phyloP scores from a whole-genome alignment of 2,113 vertebrate genomes.

The Serilophus lunatus region DNA sequence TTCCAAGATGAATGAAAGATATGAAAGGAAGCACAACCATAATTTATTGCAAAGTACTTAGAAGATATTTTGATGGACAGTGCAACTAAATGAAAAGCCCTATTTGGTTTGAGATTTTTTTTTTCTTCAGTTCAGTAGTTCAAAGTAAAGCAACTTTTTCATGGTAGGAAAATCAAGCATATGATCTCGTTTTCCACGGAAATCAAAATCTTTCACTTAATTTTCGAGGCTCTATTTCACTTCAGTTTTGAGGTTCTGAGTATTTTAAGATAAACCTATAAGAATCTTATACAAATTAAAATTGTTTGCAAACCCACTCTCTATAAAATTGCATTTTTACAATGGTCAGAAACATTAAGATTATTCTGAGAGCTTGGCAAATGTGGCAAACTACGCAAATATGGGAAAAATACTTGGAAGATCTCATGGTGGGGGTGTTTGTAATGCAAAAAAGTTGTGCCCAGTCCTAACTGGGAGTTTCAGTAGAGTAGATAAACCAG shows the following conservation, averaged over 20 bases:
- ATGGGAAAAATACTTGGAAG: not conserved
- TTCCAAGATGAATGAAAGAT: not conserved
- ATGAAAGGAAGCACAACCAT: constrained; percentile 6
- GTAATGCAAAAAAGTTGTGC: not conserved
- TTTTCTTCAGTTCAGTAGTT: not conserved
- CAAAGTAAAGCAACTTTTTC: not conserved
- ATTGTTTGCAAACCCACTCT: not conserved
- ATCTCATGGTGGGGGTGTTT: not conserved
- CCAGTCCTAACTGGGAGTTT: not conserved
- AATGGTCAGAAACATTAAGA: not conserved
- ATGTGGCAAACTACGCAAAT: not conserved
- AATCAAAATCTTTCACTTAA: not conserved
- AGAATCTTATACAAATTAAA: not conserved
- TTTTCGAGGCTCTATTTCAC: not conserved
- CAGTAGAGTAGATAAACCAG: not conserved
- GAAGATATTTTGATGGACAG: constrained; percentile 33
- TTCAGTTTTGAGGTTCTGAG: not conserved
- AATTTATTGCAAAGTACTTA: constrained; percentile 24
- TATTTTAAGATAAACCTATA: not conserved
- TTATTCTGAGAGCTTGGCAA: not conserved
- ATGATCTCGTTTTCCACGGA: not conserved
- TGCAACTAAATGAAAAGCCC: constrained; percentile 6
- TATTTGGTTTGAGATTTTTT: not conserved
- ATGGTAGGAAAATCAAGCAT: not conserved
- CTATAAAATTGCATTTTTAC: not conserved